Percentiles rank a stretch among this genome's conserved stretches.
phyloP scores from a whole-genome alignment of 1,140 invertebrate genomes.

The Ostrea edulis region DNA sequence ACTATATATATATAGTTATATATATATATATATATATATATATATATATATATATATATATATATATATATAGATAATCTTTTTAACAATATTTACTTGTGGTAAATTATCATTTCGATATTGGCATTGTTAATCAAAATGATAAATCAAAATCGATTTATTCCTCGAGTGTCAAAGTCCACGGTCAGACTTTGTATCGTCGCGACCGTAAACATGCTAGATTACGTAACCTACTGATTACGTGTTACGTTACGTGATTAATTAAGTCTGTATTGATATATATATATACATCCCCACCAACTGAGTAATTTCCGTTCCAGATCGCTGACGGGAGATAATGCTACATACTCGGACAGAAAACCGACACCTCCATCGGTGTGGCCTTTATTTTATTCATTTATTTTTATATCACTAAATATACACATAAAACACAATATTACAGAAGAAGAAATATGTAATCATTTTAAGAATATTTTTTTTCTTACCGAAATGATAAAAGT shows the following conservation, averaged over 20 bases:
- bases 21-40: too few species aligned
- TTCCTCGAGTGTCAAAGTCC: slow-evolving; percentile 15
- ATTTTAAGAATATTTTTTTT: too few species aligned
- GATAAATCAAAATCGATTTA: background rate
- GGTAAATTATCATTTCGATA: too few species aligned
- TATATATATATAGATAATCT: too few species aligned
- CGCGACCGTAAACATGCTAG: background rate
- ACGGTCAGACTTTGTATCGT: background rate
- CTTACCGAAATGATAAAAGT: too few species aligned
- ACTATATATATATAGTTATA: too few species aligned
- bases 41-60: too few species aligned
- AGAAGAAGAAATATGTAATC: background rate
- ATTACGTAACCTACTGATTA: background rate
- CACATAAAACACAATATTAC: background rate
- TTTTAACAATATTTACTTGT: too few species aligned
- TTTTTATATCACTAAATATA: background rate
- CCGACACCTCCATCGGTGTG: background rate
- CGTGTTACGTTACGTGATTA: slow-evolving; percentile 9
- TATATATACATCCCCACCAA: background rate
- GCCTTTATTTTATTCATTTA: background rate
- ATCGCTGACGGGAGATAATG: background rate
- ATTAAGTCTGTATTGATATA: slow-evolving; percentile 6
- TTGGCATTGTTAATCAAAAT: background rate
- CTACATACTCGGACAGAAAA: background rate
- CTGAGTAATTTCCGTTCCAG: background rate